Percentiles rank a stretch among this genome's conserved stretches.
These are phyloP conservation scores for Lingula anatina DNA, from an alignment of 2,888 invertebrate genomes.

Conservation along the genomic window DNA sequence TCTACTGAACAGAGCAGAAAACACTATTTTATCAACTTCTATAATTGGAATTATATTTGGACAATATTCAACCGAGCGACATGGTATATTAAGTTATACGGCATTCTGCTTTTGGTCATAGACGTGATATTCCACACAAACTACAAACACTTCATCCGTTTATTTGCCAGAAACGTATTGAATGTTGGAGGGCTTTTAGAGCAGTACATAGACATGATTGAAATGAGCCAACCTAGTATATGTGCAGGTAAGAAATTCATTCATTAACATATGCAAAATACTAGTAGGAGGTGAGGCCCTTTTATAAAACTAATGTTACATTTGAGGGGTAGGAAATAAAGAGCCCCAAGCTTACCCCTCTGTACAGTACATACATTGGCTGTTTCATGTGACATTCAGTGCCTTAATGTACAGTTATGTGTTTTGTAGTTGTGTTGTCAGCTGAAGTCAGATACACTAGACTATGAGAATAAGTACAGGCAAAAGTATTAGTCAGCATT, in stretches of 20 bases:
- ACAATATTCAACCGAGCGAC: constrained; percentile 26
- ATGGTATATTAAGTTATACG: constrained; percentile 25
- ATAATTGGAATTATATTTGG: constrained; percentile 21
- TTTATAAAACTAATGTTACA: too few species aligned
- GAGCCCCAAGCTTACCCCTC: too few species aligned
- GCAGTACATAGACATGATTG: constrained; percentile 31
- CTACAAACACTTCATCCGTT: constrained; percentile 19
- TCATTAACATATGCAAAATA: too few species aligned
- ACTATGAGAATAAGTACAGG: too few species aligned
- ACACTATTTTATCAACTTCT: constrained; percentile 32
- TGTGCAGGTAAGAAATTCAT: constrained; percentile 32
- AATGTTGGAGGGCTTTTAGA: constrained; percentile 21
- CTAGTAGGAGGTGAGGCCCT: too few species aligned
- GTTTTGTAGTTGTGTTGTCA: too few species aligned
- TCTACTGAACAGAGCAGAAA: constrained; percentile 5
- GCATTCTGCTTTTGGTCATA: constrained; percentile 21
- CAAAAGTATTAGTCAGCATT: neutral
- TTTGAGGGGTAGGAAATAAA: too few species aligned
- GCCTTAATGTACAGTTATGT: too few species aligned
- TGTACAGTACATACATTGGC: too few species aligned
- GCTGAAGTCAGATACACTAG: too few species aligned
- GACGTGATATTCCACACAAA: constrained; percentile 24
- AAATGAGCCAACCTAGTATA: constrained; percentile 23
- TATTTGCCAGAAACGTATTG: constrained; percentile 21
- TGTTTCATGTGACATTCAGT: too few species aligned